Evolutionary conservation across 1,140 invertebrate species (phyloP).

Genomic region (Protaetia brevitarsis): DNA sequence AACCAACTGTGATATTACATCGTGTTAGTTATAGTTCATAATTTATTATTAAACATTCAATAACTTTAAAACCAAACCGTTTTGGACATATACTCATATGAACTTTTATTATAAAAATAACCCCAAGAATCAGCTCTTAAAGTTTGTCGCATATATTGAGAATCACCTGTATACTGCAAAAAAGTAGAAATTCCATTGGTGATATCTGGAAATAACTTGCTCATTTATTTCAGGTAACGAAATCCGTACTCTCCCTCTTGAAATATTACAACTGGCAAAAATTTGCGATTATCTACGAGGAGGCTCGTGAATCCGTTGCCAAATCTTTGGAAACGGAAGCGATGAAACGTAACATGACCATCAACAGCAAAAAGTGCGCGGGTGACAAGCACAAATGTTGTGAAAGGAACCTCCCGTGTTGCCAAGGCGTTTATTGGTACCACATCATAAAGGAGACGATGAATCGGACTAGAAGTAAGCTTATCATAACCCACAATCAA

Average conservation of each 20-base stretch:
- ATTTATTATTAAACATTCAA: too few relatives aligned
- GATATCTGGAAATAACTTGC: neutral
- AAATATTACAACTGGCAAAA: constrained; percentile 90
- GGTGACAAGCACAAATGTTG: constrained; percentile 73
- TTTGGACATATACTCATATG: too few relatives aligned
- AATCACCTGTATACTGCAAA: too few relatives aligned
- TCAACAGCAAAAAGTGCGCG: constrained; percentile 70
- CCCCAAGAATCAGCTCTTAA: too few relatives aligned
- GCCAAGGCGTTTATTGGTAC: constrained; percentile 74
- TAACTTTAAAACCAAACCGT: too few relatives aligned
- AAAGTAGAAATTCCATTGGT: too few relatives aligned
- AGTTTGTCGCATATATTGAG: too few relatives aligned
- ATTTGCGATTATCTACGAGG: constrained; percentile 89
- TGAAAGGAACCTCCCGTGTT: constrained; percentile 67
- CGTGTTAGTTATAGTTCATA: too few relatives aligned
- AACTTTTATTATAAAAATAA: too few relatives aligned
- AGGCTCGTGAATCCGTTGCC: constrained; percentile 74
- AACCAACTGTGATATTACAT: too few relatives aligned
- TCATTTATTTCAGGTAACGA: constrained; percentile 70
- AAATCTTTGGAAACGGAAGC: constrained; percentile 71
- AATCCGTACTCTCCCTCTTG: constrained; percentile 86
- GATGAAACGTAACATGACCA: constrained; percentile 66
- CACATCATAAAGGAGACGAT: constrained; percentile 85
- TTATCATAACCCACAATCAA: too few relatives aligned
- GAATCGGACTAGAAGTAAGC: constrained; percentile 83